phyloP scores from a whole-genome alignment of 2,888 invertebrate species.

The Seira musarum region DNA sequence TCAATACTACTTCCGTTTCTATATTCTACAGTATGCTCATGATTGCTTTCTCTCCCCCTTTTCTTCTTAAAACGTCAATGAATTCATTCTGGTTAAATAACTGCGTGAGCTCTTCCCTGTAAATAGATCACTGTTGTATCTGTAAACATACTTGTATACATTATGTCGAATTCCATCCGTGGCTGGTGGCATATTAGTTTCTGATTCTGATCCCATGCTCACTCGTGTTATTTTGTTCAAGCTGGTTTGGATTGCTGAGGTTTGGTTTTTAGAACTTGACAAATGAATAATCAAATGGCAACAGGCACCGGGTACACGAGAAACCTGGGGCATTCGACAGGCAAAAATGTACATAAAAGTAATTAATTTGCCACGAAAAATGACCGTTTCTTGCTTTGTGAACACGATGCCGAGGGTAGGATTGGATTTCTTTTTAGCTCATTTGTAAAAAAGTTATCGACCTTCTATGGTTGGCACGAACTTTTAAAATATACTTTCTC shows the following conservation, averaged over 20 bases:
- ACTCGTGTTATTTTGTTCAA: background rate
- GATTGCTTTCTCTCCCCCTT: background rate
- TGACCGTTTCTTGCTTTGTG: too few species aligned
- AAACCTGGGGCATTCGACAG: too few species aligned
- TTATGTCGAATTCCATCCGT: background rate
- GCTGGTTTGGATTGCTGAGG: too few species aligned
- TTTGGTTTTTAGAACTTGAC: background rate
- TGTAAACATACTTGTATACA: background rate
- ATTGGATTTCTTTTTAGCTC: too few species aligned
- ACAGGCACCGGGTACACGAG: background rate
- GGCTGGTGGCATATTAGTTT: background rate
- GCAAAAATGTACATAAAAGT: too few species aligned
- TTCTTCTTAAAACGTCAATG: background rate
- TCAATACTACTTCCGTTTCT: too few species aligned
- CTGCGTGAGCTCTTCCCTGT: background rate
- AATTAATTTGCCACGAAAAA: too few species aligned
- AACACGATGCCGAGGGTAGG: too few species aligned
- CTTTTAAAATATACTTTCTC: background rate
- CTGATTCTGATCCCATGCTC: background rate
- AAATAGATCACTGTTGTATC: background rate
- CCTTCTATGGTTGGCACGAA: background rate
- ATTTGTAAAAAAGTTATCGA: too few species aligned
- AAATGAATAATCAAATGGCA: constrained; percentile 25
- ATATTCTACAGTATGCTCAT: background rate
- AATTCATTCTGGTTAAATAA: background rate